Evolutionary conservation across 2,113 vertebrate species (phyloP), one percentile per base, ranked within the genome.

Genomic region (Cettia cetti): DNA sequence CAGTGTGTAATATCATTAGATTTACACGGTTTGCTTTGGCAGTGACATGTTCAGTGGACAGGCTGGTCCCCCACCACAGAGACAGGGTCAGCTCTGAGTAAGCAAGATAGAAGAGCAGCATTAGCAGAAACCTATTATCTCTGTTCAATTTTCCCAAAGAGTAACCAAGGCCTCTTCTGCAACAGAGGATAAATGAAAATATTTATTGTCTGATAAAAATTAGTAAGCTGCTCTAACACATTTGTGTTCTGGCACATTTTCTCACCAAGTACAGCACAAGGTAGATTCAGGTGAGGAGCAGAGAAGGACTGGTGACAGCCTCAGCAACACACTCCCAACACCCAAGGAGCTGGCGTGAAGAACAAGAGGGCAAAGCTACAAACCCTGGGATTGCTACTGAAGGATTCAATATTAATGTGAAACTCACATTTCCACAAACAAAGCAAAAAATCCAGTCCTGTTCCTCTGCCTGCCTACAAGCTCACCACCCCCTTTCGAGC

Each of bases 31-130:
- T 95, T 94, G 92, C 77, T 88, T 92, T 95, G 94, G 91, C 91
- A 91, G 74, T 8, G 77, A 89, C 78, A 49, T 3, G 61, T 50
- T 82, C 72, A 52, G 57, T 4, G 3, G 86, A 87, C 86, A 87
- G 82, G 65, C 69, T 64, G 64, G 72, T 71, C 52, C 90, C 61
- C 53, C 6, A 2, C 82, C 56, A 59, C 45, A 71, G 86, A 75
- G 77, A 66, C 8, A 12, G 80, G 80, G 63, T 68, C 2, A 2
- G 69, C 81, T 86, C 86, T 44, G 80, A 86, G 72, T 78, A 97
- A 95, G 92, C 91, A 94, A 94, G 91, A 94, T 57, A 93, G 92
- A 96, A 90, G 79, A 94, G 82, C 18, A 82, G 23, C 82, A 88
- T 95, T 94, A 96, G 85, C 15, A 4, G 59, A 77, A 95, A 82